These are phyloP conservation scores for Mactra quadrangularis DNA, from an alignment of 1,140 invertebrate species.

Conservation along the genomic window DNA sequence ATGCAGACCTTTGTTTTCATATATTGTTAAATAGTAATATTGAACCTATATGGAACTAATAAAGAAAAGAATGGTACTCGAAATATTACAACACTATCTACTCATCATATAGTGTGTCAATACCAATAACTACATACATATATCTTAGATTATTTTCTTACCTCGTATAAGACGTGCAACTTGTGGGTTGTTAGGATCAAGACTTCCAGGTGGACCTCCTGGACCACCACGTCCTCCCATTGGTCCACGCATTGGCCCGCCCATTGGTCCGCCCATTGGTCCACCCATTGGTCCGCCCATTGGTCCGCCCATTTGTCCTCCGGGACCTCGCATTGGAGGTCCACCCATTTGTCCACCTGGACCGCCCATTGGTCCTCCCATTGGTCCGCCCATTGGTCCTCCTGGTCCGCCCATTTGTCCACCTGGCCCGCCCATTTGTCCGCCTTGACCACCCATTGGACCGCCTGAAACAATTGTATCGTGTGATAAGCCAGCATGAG, in stretches of 20 bases:
- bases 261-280: background rate
- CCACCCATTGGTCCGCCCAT: slow-evolving; percentile 42
- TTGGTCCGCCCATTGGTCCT: slow-evolving; percentile 5
- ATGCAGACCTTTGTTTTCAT: too few relatives aligned
- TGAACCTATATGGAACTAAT: too few relatives aligned
- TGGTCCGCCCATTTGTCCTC: slow-evolving; percentile 5
- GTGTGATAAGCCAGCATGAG: background rate
- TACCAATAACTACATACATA: too few relatives aligned
- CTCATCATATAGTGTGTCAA: too few relatives aligned
- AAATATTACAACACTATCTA: too few relatives aligned
- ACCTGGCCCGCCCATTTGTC: background rate
- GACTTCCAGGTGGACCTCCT: background rate
- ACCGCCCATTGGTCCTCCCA: slow-evolving; percentile 16
- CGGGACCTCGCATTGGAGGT: background rate
- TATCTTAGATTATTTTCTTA: slow-evolving; percentile 5
- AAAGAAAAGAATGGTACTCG: too few relatives aligned
- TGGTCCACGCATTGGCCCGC: slow-evolving; percentile 9
- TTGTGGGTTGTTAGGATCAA: slow-evolving; percentile 43
- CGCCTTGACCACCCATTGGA: slow-evolving; percentile 8
- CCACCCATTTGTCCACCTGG: background rate
- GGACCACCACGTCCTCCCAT: background rate
- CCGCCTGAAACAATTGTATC: background rate
- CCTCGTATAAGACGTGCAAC: slow-evolving; percentile 52
- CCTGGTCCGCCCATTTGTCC: slow-evolving; percentile 15
- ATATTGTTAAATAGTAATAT: too few relatives aligned